Base-by-base conservation (phyloP, 2,113 vertebrate species). In the Chlorodrepanis virens region DNA sequence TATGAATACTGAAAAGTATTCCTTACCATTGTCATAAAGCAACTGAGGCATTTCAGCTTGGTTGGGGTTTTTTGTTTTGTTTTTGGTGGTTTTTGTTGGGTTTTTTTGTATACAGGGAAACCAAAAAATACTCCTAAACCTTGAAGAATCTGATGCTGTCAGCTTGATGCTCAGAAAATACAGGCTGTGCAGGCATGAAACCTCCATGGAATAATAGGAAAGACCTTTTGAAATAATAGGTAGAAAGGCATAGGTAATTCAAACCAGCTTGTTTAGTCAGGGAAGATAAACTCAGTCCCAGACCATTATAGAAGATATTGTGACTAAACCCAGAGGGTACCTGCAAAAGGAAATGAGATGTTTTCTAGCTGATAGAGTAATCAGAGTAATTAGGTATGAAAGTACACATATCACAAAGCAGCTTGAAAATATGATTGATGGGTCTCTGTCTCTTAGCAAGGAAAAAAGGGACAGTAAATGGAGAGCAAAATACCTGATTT, bases 331-430 rank as follows among this genome's bases (percentile, higher is more conserved):
- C 47, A n/a, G 63, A 94, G 71, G 18, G 39, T 60, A 81, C 39
- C 37, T 71, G 61, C 28, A 67, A 29, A 78, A 89, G 42, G 25
- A 83, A 79, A 72, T 35, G 5, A 49, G 15, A 16, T 63, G 14
- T 71, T 67, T 90, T 78, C 56, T 89, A 52, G 15, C 65, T 87
- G 68, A 64, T 80, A 31, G 50, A 52, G 25, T 85, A 71, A 84
- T 29, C 42, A 23, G n/a, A 61, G n/a, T 94, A 89, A 89, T 63
- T 94, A 68, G 44, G 42, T 96, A 52, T 89, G 80, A 93, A 86
- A 74, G 28, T 52, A 69, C 11, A 39, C 33, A 60, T 81, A 54
- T 4, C 57, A 50, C 23, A 81, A 60, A 84, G 74, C 40, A 61
- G 33, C 52, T 54, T 81, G 56, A 87, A 83, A 92, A 50, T 72